Conservation (phyloP, 2,113 vertebrate species). For the Girardinichthys multiradiatus region DNA sequence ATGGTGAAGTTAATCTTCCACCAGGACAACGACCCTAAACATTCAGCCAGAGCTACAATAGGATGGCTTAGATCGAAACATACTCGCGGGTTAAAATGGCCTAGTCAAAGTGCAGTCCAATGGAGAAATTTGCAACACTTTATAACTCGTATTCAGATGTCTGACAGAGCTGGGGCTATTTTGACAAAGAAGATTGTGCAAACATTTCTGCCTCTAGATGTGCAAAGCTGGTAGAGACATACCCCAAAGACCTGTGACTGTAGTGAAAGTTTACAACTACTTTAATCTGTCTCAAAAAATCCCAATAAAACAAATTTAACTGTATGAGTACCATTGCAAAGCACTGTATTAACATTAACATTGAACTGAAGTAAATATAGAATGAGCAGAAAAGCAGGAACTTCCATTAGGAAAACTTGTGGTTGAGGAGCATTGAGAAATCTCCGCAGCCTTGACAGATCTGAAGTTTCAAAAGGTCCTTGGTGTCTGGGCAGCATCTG, state of each 20-base stretch:
- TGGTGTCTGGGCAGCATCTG: slow-evolving; percentile 50
- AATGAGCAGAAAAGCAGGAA: slow-evolving; percentile 43
- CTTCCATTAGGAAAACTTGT: slow-evolving; percentile 33
- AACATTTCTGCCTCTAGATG: background rate
- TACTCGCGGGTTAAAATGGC: background rate
- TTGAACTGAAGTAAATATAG: slow-evolving; percentile 44
- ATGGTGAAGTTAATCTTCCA: too few species aligned
- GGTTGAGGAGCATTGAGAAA: slow-evolving; percentile 25
- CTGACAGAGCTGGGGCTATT: background rate
- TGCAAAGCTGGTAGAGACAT: background rate
- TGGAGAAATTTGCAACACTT: background rate
- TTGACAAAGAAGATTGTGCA: too few species aligned
- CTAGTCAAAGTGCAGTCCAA: background rate
- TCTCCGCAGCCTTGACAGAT: slow-evolving; percentile 43
- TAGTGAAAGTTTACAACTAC: background rate
- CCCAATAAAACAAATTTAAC: background rate
- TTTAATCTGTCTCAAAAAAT: background rate
- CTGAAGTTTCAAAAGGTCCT: slow-evolving; percentile 54
- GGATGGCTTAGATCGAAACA: too few species aligned
- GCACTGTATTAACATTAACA: slow-evolving; percentile 12
- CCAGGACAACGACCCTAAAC: too few species aligned
- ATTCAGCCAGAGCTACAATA: too few species aligned
- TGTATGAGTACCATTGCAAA: background rate
- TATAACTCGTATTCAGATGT: background rate
- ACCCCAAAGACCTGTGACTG: background rate